Conservation (phyloP, 2,797 vertebrate species). For the Hirundo rustica region DNA sequence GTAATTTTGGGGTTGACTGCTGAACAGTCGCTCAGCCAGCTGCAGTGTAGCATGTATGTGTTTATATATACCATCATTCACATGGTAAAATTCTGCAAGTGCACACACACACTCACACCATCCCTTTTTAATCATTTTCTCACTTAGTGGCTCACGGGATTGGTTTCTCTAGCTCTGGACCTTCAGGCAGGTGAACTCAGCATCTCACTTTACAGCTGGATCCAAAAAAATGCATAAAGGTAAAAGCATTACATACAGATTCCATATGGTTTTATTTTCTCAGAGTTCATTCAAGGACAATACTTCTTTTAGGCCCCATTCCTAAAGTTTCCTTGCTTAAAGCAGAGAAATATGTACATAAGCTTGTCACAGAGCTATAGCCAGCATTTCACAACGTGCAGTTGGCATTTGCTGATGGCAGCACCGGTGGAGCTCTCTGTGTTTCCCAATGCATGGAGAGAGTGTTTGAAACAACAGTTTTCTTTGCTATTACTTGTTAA, state of each 20-base stretch:
- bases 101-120: accelerated
- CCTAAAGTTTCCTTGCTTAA: background rate
- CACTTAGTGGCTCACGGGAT: background rate
- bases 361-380: background rate
- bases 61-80: background rate
- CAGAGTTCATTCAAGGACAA: background rate
- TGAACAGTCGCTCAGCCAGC: background rate
- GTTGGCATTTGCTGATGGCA: background rate
- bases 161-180: background rate
- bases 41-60: background rate
- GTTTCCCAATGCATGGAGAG: background rate
- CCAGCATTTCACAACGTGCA: background rate
- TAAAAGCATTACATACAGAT: background rate
- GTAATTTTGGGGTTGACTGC: background rate
- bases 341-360: background rate
- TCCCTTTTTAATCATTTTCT: background rate
- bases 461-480: background rate
- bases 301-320: background rate
- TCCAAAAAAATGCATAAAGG: background rate
- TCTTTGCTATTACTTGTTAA: background rate
- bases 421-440: background rate
- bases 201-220: background rate
- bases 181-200: background rate
- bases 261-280: background rate
- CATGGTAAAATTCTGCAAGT: background rate